Conservation (phyloP, 2,888 invertebrate genomes). For the Melanotus villosus region DNA sequence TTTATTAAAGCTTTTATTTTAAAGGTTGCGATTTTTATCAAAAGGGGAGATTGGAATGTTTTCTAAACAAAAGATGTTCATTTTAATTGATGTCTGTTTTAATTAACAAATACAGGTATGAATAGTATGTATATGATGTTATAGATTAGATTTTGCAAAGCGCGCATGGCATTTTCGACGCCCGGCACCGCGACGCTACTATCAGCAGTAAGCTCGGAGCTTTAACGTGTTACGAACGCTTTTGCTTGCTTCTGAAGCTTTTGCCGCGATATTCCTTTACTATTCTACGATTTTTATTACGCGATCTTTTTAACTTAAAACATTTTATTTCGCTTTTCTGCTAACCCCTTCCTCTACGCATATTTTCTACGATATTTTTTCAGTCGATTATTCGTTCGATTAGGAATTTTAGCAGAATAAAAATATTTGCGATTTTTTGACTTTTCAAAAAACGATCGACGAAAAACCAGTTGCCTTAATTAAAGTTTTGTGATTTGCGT, state of each 20-base stretch:
- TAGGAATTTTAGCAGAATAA: too few relatives aligned
- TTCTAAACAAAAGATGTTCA: too few relatives aligned
- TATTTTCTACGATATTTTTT: background rate
- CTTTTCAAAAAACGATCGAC: background rate
- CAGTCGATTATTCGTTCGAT: too few relatives aligned
- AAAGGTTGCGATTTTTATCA: too few relatives aligned
- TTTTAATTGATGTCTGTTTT: too few relatives aligned
- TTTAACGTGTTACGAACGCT: constrained; percentile 56
- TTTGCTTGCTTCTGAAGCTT: constrained; percentile 41
- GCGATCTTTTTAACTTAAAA: constrained; percentile 23
- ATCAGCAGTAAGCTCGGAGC: constrained; percentile 63
- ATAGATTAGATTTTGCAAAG: constrained; percentile 67
- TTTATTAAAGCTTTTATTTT: too few relatives aligned
- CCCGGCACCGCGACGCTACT: constrained; percentile 55
- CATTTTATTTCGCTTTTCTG: constrained; percentile 1
- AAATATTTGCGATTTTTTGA: too few relatives aligned
- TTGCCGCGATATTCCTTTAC: constrained; percentile 40
- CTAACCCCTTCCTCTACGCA: background rate
- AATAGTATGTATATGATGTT: constrained; percentile 61
- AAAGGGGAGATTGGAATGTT: too few relatives aligned
- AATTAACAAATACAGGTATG: constrained; percentile 38
- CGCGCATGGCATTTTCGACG: constrained; percentile 65
- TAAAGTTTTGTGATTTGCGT: constrained; percentile 36
- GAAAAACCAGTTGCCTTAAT: constrained; percentile 26
- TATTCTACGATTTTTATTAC: constrained; percentile 35